Conservation (phyloP, 2,113 vertebrate genomes). For the Cyprinodon brontotheroides region DNA sequence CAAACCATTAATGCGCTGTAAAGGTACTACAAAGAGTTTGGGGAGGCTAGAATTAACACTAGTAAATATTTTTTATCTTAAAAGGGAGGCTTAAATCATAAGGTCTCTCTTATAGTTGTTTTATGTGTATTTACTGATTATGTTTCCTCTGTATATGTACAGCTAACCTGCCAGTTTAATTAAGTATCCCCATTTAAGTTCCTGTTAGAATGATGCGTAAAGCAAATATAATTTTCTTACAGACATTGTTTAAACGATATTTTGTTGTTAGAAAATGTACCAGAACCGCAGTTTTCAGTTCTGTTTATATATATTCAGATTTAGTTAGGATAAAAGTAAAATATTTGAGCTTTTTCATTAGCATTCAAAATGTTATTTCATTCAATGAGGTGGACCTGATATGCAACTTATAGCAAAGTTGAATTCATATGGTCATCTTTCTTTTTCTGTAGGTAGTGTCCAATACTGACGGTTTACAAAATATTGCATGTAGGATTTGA, state of each 20-base stretch:
- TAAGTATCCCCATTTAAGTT: background rate
- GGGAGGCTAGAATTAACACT: conserved; percentile 18
- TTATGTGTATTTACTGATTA: background rate
- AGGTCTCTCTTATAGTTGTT: background rate
- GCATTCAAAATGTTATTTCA: background rate
- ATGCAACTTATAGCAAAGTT: background rate
- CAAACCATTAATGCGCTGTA: conserved; percentile 13
- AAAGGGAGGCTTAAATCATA: background rate
- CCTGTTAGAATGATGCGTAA: background rate
- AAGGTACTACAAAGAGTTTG: background rate
- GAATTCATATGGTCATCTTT: background rate
- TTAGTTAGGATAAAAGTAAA: background rate
- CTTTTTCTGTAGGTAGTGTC: background rate
- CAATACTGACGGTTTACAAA: conserved; percentile 9
- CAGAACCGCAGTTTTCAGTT: background rate
- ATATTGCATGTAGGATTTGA: conserved; percentile 3
- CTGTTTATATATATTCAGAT: background rate
- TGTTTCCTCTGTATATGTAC: background rate
- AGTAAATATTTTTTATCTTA: conserved; percentile 27
- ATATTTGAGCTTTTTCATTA: background rate
- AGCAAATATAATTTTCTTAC: background rate
- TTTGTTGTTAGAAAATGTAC: background rate
- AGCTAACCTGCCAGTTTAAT: background rate
- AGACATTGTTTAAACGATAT: background rate
- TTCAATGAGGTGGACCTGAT: background rate